Evolutionary conservation across 1,140 invertebrate genomes (phyloP).

Genomic region (Metaphire vulgaris): DNA sequence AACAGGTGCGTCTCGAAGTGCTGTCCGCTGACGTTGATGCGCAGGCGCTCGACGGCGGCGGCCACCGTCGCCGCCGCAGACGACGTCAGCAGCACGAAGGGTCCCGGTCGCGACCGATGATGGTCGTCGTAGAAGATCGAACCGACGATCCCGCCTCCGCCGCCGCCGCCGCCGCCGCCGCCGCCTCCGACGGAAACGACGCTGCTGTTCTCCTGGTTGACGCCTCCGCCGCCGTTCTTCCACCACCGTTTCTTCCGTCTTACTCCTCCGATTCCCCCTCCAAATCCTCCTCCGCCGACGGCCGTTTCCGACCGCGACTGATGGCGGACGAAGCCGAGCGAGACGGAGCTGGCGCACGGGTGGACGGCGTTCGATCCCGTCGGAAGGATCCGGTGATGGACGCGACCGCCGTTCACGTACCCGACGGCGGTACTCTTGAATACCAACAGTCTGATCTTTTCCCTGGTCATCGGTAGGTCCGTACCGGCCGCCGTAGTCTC

Average conservation of each 20-base stretch:
- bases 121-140: too few relatives aligned
- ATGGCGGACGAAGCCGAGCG: not conserved
- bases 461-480: not conserved
- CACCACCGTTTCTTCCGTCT: not conserved
- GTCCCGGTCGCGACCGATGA: too few relatives aligned
- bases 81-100: not conserved
- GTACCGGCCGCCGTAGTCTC: not conserved
- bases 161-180: too few relatives aligned
- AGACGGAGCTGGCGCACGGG: conserved; percentile 20
- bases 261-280: not conserved
- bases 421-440: not conserved
- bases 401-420: not conserved
- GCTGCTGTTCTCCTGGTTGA: not conserved
- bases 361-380: conserved; percentile 6
- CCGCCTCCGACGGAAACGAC: not conserved
- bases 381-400: conserved; percentile 16
- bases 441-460: not conserved
- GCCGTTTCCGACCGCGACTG: not conserved
- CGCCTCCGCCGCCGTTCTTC: not conserved
- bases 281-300: not conserved
- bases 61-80: not conserved
- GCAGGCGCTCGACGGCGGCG: conserved; percentile 57
- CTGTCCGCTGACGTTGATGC: conserved; percentile 96
- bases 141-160: too few relatives aligned
- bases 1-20: conserved; percentile 95